Percentiles rank a stretch among this genome's conserved stretches.
phyloP scores from a whole-genome alignment of 2,888 invertebrate species.

The Osedax frankpressi region DNA sequence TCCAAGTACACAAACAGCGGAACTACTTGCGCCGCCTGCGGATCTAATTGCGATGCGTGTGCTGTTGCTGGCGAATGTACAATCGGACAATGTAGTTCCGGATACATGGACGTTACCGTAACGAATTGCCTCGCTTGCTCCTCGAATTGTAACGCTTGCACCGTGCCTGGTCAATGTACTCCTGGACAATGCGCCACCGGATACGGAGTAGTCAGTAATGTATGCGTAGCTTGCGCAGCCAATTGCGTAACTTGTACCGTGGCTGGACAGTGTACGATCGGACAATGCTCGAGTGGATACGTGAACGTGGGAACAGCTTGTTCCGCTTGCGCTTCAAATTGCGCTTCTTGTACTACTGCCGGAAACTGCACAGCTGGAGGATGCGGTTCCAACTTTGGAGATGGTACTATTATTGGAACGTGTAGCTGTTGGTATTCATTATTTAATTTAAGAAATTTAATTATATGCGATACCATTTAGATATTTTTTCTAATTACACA shows the following conservation, averaged over 20 bases:
- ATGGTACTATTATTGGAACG: too few species aligned
- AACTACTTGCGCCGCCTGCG: not conserved
- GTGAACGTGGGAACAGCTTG: not conserved
- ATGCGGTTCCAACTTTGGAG: too few species aligned
- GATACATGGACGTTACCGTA: not conserved
- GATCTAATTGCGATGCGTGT: not conserved
- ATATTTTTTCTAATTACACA: too few species aligned
- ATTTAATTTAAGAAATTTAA: too few species aligned
- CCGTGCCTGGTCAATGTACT: not conserved
- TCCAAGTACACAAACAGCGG: too few species aligned
- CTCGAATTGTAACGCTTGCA: not conserved
- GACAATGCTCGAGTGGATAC: not conserved
- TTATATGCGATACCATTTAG: too few species aligned
- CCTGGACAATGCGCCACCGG: not conserved
- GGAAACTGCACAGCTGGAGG: not conserved
- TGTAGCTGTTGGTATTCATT: too few species aligned
- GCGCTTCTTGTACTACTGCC: not conserved
- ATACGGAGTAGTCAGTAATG: not conserved
- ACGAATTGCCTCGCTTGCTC: not conserved
- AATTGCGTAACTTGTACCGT: not conserved
- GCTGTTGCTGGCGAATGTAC: not conserved
- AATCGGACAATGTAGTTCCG: not conserved
- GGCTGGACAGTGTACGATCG: not conserved
- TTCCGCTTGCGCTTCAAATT: not conserved
- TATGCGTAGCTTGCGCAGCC: not conserved